A percentile compares a stretch with the other conserved stretches of the same genome.
phyloP scores from a whole-genome alignment of 2,113 vertebrate species.

The Seriola quinqueradiata region DNA sequence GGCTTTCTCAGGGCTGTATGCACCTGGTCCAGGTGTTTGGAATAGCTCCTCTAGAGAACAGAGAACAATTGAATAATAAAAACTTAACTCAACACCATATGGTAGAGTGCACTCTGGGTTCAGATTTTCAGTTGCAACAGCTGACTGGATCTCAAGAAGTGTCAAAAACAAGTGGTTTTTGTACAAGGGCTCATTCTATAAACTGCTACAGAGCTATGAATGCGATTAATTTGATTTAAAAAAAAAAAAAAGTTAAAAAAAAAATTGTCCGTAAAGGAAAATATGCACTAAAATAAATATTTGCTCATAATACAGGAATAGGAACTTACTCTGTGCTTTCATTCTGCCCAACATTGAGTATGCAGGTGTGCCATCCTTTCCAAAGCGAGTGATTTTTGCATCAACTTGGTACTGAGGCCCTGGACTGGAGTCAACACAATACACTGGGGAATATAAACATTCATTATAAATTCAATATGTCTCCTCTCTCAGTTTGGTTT shows the following conservation, averaged over 20 bases:
- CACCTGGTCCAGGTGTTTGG: conserved; percentile 87
- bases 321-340: conserved; percentile 82
- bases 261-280: not conserved
- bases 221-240: not conserved
- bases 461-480: not conserved
- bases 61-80: conserved; percentile 29
- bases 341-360: conserved; percentile 87
- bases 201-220: not conserved
- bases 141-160: conserved; percentile 25
- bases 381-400: conserved; percentile 88
- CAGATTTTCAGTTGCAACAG: conserved; percentile 43
- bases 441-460: conserved; percentile 71
- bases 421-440: conserved; percentile 85
- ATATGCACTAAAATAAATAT: not conserved
- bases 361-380: conserved; percentile 85
- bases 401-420: conserved; percentile 89
- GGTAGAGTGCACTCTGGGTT: not conserved
- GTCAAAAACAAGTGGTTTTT: conserved; percentile 25
- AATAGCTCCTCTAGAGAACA: conserved; percentile 63
- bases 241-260: not conserved
- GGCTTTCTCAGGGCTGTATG: conserved; percentile 88
- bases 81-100: conserved; percentile 26
- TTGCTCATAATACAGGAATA: not conserved
- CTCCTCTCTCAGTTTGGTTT: not conserved
- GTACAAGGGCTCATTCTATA: not conserved